Percentiles rank a stretch among this genome's conserved stretches.
phyloP scores from a whole-genome alignment of 2,888 invertebrate species.

The Latrodectus hesperus region DNA sequence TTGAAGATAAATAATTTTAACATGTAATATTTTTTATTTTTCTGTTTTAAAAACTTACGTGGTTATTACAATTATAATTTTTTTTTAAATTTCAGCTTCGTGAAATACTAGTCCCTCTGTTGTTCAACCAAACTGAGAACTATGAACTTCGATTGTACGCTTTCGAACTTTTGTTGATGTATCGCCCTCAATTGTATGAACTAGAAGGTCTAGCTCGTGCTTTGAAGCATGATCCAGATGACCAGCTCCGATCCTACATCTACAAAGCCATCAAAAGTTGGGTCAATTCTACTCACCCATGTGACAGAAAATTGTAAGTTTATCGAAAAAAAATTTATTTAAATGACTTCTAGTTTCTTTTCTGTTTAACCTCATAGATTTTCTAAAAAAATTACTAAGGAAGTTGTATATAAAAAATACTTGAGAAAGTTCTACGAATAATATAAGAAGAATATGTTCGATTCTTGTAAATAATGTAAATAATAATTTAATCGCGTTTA shows the following conservation, averaged over 20 bases:
- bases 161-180: slow-evolving; percentile 72
- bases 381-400: too few species aligned
- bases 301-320: slow-evolving; percentile 67
- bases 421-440: too few species aligned
- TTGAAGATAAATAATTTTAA: too few species aligned
- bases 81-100: slow-evolving; percentile 20
- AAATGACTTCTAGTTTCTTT: too few species aligned
- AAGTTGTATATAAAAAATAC: too few species aligned
- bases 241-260: slow-evolving; percentile 73
- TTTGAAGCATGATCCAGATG: slow-evolving; percentile 73
- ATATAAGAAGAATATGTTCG: too few species aligned
- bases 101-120: slow-evolving; percentile 72
- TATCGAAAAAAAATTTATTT: not conserved
- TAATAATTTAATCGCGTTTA: too few species aligned
- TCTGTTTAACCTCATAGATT: too few species aligned
- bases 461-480: too few species aligned
- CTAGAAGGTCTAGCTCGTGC: slow-evolving; percentile 74
- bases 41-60: too few species aligned
- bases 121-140: slow-evolving; percentile 73
- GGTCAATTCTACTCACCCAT: slow-evolving; percentile 71
- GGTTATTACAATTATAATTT: too few species aligned
- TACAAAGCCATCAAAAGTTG: slow-evolving; percentile 72
- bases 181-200: slow-evolving; percentile 72
- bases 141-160: slow-evolving; percentile 74
- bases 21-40: too few species aligned